Conservation (phyloP, 2,113 vertebrate genomes). For the Microtus montanus region DNA sequence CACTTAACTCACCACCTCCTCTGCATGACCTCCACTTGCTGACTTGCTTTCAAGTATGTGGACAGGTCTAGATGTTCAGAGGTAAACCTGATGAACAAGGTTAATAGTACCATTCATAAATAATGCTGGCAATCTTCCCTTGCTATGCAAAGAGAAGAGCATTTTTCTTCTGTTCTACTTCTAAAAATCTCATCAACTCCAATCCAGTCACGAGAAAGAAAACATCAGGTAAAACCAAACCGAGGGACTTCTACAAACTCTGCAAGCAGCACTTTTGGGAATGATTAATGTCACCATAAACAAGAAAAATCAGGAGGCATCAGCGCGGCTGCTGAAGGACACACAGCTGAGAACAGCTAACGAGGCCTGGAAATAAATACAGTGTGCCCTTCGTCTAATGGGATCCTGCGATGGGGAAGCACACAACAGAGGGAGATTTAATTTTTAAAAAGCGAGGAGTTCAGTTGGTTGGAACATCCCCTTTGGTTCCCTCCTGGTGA, state of each 20-base stretch:
- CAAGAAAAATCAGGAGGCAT: background rate
- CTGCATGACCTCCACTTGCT: background rate
- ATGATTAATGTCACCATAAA: constrained; percentile 29
- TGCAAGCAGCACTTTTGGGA: background rate
- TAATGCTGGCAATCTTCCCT: background rate
- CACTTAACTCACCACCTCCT: background rate
- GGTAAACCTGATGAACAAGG: background rate
- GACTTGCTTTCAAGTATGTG: background rate
- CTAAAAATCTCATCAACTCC: constrained; percentile 16
- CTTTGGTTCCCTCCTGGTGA: background rate
- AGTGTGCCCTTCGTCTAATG: background rate
- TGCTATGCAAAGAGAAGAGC: background rate
- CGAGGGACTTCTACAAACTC: background rate
- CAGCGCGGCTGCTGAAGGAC: background rate
- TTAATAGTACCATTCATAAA: background rate
- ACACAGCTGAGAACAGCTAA: background rate
- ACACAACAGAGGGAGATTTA: background rate
- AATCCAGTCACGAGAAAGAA: background rate
- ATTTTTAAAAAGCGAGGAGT: background rate
- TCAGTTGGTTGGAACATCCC: background rate
- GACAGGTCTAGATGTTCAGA: background rate
- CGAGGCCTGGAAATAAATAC: background rate
- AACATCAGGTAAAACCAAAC: background rate
- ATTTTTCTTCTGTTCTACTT: constrained; percentile 15
- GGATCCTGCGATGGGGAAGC: background rate